phyloP scores from a whole-genome alignment of 2,113 vertebrate genomes.

The Psophia crepitans region DNA sequence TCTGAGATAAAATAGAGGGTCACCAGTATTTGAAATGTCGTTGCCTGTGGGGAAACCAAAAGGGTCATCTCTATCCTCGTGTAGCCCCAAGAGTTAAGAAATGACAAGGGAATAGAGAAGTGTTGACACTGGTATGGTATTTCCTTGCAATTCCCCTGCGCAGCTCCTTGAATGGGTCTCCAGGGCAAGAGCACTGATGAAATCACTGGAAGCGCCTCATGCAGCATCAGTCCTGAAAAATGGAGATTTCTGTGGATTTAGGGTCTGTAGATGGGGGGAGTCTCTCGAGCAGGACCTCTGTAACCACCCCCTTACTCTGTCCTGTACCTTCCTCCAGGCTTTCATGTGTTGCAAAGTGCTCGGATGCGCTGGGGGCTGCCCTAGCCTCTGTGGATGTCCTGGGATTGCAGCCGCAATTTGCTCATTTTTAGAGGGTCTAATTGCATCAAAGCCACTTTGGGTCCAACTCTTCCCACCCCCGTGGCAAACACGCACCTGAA shows the following conservation, averaged over 20 bases:
- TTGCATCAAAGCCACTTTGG: no score
- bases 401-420: no score
- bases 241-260: not conserved
- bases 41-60: not conserved
- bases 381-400: no score
- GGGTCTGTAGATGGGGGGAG: not conserved
- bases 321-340: not conserved
- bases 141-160: not conserved
- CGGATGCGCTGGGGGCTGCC: rapidly evolving
- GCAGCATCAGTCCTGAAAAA: not conserved
- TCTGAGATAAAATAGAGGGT: not conserved
- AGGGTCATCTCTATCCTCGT: not conserved
- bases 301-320: not conserved
- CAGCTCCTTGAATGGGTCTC: not conserved
- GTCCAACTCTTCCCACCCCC: no score
- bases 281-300: not conserved
- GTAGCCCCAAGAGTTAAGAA: not conserved
- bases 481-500: no score
- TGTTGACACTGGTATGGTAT: not conserved
- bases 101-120: not conserved
- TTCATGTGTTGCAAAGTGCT: rapidly evolving
- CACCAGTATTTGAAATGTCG: not conserved
- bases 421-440: no score
- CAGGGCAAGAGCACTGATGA: not conserved
- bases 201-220: rapidly evolving